Evolutionary conservation across 2,113 vertebrate species (phyloP), one percentile per base, ranked within the genome.

Genomic region (Stigmatopora argus): DNA sequence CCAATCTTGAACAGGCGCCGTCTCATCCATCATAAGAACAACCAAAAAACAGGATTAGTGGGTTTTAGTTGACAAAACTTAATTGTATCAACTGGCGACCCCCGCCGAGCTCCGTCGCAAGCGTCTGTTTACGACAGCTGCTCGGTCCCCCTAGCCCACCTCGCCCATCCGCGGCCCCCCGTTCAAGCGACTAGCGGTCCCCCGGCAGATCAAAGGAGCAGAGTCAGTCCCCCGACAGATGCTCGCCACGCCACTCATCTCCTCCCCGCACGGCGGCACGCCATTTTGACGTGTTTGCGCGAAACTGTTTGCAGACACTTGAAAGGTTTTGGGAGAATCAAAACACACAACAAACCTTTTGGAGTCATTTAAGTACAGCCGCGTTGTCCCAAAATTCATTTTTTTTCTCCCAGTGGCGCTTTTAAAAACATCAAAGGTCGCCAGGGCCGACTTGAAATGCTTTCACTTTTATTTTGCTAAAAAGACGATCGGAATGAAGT

Each of bases 161-260:
- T 87, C 79, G 85, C 74, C 82, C 81, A 87, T 84, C 86, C 84
- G 86, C 71, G 75, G 77, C 26, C 69, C 76, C 75, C 75, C 59
- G 78, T 66, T 70, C 38, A 74, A 76, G 73, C 70, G 81, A 85
- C 73, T 80, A 77, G 74, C 78, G 76, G 69, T 71, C 79, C 64
- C 68, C 70, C 15, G 72, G 75, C 78, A 85, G 84, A 89, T 89
- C 83, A 89, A 89, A 87, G 81, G 74, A 65, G 64, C 2, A 44
- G 71, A 79, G 83, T 87, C 87, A 86, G 73, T 86, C 71, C 84
- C 79, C 73, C 79, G 86, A 87, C 86, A 86, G 85, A 67, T 81
- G 71, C 77, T 82, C 78, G 83, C 86, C 85, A 82, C 17, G 45
- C 49, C 79, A 87, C 83, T 83, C 83, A 87, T 88, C 85, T 84